Percentiles rank a stretch among this genome's conserved stretches.
phyloP scores from a whole-genome alignment of 2,797 vertebrate genomes.

The Sebastes paucispinis region DNA sequence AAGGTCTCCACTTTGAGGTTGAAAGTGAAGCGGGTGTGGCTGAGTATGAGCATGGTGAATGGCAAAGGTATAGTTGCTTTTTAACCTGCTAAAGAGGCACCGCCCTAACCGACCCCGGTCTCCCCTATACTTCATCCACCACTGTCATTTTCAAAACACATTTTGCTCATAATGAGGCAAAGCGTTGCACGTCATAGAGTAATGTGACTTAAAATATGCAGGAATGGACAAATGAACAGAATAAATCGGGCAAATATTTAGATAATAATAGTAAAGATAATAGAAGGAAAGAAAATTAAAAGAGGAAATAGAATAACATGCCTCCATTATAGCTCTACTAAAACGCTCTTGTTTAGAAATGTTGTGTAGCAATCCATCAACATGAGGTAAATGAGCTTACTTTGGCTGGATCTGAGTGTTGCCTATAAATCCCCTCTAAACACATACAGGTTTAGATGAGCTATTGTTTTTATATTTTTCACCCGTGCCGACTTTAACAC shows the following conservation, averaged over 20 bases:
- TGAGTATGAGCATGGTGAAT: too few species aligned
- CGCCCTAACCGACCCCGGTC: neutral
- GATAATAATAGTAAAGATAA: neutral
- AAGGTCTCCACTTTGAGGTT: too few species aligned
- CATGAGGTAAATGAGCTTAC: neutral
- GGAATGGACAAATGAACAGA: neutral
- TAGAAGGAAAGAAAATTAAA: neutral
- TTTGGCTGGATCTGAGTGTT: neutral
- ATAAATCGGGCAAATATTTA: neutral
- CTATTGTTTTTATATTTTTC: constrained; percentile 11
- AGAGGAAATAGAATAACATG: neutral
- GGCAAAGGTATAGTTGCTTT: too few species aligned
- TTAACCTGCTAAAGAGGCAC: neutral
- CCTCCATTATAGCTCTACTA: neutral
- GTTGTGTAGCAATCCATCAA: neutral
- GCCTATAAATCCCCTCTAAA: neutral
- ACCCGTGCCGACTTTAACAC: neutral
- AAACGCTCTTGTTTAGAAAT: neutral
- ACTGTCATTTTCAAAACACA: neutral
- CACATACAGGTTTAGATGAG: neutral
- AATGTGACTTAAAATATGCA: neutral
- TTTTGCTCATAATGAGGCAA: neutral
- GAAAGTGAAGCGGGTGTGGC: too few species aligned
- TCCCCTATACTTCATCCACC: neutral
- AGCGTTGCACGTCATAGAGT: neutral